These are phyloP conservation scores for Ophioninae sp. DNA, from an alignment of 2,888 invertebrate species.

Conservation along the genomic window DNA sequence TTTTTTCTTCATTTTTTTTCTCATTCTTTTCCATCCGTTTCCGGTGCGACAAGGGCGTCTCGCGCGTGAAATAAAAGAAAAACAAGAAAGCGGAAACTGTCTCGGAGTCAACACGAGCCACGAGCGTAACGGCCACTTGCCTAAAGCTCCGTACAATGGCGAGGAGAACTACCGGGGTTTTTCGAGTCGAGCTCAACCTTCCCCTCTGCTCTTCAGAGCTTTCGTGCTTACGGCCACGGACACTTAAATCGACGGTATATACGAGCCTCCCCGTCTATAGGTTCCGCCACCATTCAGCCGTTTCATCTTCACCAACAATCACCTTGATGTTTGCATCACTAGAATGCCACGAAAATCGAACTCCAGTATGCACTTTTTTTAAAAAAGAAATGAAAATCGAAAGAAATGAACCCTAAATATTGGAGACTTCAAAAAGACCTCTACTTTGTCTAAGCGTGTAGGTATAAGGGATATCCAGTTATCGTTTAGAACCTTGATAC, in stretches of 20 bases:
- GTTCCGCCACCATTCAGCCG: neutral
- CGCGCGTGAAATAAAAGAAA: neutral
- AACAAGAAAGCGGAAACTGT: neutral
- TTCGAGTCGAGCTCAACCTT: conserved; percentile 7
- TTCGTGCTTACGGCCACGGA: conserved; percentile 15
- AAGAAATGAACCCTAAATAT: too few species aligned
- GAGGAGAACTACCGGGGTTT: conserved; percentile 5
- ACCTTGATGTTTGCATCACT: neutral
- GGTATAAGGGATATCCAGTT: too few species aligned
- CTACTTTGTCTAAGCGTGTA: too few species aligned
- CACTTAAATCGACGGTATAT: neutral
- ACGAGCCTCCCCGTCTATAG: neutral
- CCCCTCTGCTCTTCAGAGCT: conserved; percentile 24
- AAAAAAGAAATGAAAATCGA: too few species aligned
- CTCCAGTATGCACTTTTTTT: too few species aligned
- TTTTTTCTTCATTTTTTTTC: neutral
- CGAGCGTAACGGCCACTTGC: neutral
- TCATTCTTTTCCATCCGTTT: neutral
- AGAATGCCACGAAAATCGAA: neutral
- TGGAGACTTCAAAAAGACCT: too few species aligned
- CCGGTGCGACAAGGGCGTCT: neutral
- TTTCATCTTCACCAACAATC: too few species aligned
- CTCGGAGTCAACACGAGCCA: conserved; percentile 5
- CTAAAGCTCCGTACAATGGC: neutral
- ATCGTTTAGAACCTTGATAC: too few species aligned